Conservation (phyloP, 2,113 vertebrate species). For the Pachypanchax playfairii region DNA sequence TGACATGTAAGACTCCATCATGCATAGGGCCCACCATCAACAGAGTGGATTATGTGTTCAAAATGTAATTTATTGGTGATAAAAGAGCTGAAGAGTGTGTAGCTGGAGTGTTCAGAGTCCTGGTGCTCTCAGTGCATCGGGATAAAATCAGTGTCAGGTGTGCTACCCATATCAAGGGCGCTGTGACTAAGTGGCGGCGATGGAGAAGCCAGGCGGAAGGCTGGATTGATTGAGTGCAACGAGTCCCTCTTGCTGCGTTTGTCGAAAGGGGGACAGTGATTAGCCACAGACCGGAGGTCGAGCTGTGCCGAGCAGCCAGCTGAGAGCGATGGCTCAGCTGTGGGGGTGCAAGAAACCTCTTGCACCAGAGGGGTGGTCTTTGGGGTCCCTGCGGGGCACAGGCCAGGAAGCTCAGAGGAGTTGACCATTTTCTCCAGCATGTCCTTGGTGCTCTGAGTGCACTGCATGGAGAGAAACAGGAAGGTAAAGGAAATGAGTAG, state of each 20-base stretch:
- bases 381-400: slow-evolving; percentile 59
- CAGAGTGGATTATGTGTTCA: background rate
- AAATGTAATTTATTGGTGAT: background rate
- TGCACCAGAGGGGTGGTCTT: slow-evolving; percentile 66
- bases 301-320: slow-evolving; percentile 40
- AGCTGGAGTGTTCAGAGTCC: background rate
- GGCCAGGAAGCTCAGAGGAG: slow-evolving; percentile 57
- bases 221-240: slow-evolving; percentile 68
- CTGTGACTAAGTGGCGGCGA: slow-evolving; percentile 61
- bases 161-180: slow-evolving; percentile 49
- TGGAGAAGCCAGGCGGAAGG: slow-evolving; percentile 70
- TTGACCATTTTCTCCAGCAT: slow-evolving; percentile 73
- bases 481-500: slow-evolving; percentile 1
- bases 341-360: slow-evolving; percentile 41
- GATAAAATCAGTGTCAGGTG: slow-evolving; percentile 56
- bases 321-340: slow-evolving; percentile 19
- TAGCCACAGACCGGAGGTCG: background rate
- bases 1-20: slow-evolving; percentile 45
- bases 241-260: slow-evolving; percentile 59
- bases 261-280: slow-evolving; percentile 47
- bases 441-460: slow-evolving; percentile 76
- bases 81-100: background rate
- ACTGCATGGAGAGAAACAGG: slow-evolving; percentile 53
- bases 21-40: slow-evolving; percentile 11
- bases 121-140: slow-evolving; percentile 44